Conservation (phyloP, 2,888 invertebrate genomes). For the Troides aeacus region DNA sequence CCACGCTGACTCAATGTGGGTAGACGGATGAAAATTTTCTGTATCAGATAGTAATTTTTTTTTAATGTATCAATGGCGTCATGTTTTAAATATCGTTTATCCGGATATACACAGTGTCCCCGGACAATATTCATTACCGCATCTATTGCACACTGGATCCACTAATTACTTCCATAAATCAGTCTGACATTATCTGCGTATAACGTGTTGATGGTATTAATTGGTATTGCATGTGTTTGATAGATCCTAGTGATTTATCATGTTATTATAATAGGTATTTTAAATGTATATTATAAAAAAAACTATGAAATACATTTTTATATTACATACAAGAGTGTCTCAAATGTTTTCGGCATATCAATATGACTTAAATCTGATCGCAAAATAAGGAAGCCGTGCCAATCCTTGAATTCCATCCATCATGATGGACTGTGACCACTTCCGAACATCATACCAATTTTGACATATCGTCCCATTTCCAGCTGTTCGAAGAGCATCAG, state of each 20-base stretch:
- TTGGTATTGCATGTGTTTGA: constrained; percentile 11
- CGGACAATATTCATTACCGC: background rate
- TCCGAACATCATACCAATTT: too few species aligned
- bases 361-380: too few species aligned
- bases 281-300: background rate
- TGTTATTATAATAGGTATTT: background rate
- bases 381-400: too few species aligned
- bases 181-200: constrained; percentile 19
- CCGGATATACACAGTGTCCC: background rate
- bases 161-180: constrained; percentile 20
- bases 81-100: background rate
- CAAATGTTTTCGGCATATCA: too few species aligned
- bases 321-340: too few species aligned
- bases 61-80: background rate
- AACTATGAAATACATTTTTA: too few species aligned
- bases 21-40: background rate
- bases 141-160: constrained; percentile 6
- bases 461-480: too few species aligned
- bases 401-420: too few species aligned
- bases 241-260: constrained; percentile 7
- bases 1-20: too few species aligned
- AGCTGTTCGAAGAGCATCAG: too few species aligned
- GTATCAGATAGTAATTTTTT: background rate
- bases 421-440: too few species aligned
- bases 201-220: constrained; percentile 22